Evolutionary conservation across 1,140 invertebrate species (phyloP), one percentile per base, ranked within the genome.

Genomic region (Choristoneura fumiferana): DNA sequence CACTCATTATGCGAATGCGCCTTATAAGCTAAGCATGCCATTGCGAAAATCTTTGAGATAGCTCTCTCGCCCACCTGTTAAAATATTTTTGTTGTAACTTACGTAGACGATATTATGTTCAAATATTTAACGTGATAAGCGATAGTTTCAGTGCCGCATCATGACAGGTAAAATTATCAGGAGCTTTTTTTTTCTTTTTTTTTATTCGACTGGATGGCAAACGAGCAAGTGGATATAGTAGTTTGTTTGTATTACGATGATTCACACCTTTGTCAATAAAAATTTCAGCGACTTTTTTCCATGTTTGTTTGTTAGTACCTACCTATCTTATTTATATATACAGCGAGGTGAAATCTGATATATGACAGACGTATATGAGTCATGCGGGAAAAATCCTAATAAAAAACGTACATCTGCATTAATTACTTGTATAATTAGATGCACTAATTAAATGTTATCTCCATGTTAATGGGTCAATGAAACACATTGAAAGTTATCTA

Each of bases 361-460:
- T n/a, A 29, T 6, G 22, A 29, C 22, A 29, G 6, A 29, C 22
- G 22, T 3, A 40, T 12, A 18, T 45, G 40, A 45, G 2, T 18
- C 18, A 49, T 49, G 18, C 17, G 12, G 12, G 40, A 49, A n/a
- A 29, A 4, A 49, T 49, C 43, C 10, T n/a, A 49, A 49, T 18
- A 49, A 49, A 49, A 12, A 29, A 29, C 22, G 22, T 29, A 6
- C 22, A 10, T 12, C 17, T 12, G 10, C 43, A 22, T 5, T 4
- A 37, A 10, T 9, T 4, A 37, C 0, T 49, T 29, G 43, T 49
- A 49, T 45, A 45, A 45, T 49, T 49, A 49, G 43, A 33, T 6
- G 43, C 4, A 9, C 43, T 29, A 49, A 49, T 49, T 49, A 29
- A 49, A 49, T 15, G 18, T 49, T 49, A 49, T 49, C 43, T 49